Evolutionary conservation across 2,797 vertebrate species (phyloP), one percentile per base, ranked within the genome.

Genomic region (Urocyon cinereoargenteus): DNA sequence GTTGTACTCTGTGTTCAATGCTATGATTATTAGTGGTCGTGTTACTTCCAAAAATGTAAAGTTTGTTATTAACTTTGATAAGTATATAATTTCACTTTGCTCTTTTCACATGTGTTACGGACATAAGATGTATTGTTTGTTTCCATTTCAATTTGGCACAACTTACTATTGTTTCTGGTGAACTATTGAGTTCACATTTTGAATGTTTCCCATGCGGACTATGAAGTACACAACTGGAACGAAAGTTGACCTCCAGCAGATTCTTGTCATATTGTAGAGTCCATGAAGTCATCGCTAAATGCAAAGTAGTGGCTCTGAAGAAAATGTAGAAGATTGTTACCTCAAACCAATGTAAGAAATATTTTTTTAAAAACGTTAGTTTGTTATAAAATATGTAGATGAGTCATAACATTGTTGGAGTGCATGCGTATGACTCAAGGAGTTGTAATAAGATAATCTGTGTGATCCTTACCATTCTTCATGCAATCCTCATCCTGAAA

Each of bases 51-150:
- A 79, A 87, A 91, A 95, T 93, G 95, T 94, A 87, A 95, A 96
- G 49, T 92, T 96, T 91, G 86, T 90, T 93, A 97, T 97, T 97
- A 97, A 85, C 81, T 77, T 81, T 90, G 97, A 86, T 97, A 96
- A 87, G 86, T 92, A 86, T 95, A 90, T 96, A 93, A 97, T 97
- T 95, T 97, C 85, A 91, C 62, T 94, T 82, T 94, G 59, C 89
- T 97, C 57, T 87, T 96, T 96, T 61, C 91, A 96, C 84, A 94
- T 95, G n/a, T 89, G 91, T 87, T 87, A 36, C 70, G 96, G 79
- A 95, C 84, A 93, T 81, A 95, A 93, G 61, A 90, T 84, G n/a
- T 61, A 77, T 78, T 94, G 18, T 86, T 97, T 97, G 51, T 90
- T 96, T 97, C 91, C 87, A 45, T 95, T 97, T 97, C 84, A 93